phyloP scores from a whole-genome alignment of 2,888 invertebrate species.

The Lingula anatina region DNA sequence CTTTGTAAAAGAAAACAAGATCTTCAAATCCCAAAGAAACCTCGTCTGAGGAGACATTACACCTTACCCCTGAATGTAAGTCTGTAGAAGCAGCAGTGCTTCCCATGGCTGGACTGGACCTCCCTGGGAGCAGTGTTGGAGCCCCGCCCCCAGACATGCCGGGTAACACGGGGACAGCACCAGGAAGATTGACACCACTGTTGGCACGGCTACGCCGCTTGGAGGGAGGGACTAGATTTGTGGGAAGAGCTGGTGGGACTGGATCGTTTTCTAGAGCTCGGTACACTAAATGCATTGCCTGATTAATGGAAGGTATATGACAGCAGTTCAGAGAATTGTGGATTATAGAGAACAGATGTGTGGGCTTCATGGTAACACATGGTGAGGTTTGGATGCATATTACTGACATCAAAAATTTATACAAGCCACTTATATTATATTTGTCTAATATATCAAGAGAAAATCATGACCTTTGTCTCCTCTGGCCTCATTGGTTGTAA shows the following conservation, averaged over 20 bases:
- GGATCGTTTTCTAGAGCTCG: constrained; percentile 84
- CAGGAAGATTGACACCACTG: constrained; percentile 17
- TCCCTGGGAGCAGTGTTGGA: constrained; percentile 19
- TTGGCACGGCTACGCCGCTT: constrained; percentile 43
- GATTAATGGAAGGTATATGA: constrained; percentile 17
- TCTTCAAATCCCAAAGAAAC: too few species aligned
- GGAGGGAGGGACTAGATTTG: constrained; percentile 68
- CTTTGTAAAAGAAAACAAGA: too few species aligned
- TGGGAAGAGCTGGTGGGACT: constrained; percentile 78
- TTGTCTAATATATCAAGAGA: background rate
- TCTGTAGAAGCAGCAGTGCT: too few species aligned
- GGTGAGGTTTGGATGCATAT: too few species aligned
- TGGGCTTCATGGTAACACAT: too few species aligned
- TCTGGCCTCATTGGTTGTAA: too few species aligned
- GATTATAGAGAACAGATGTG: too few species aligned
- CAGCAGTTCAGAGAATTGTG: too few species aligned
- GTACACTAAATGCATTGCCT: constrained; percentile 97
- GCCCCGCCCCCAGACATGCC: constrained; percentile 17
- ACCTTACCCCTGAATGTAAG: too few species aligned
- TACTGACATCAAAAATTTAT: background rate
- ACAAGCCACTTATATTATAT: background rate
- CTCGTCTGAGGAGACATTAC: too few species aligned
- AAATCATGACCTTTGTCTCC: too few species aligned
- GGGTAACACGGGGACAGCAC: constrained; percentile 35
- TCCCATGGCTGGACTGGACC: constrained; percentile 22